A percentile compares a stretch with the other conserved stretches of the same genome.
These are phyloP conservation scores for Colletes latitarsis DNA, from an alignment of 1,140 invertebrate genomes.

Conservation along the genomic window DNA sequence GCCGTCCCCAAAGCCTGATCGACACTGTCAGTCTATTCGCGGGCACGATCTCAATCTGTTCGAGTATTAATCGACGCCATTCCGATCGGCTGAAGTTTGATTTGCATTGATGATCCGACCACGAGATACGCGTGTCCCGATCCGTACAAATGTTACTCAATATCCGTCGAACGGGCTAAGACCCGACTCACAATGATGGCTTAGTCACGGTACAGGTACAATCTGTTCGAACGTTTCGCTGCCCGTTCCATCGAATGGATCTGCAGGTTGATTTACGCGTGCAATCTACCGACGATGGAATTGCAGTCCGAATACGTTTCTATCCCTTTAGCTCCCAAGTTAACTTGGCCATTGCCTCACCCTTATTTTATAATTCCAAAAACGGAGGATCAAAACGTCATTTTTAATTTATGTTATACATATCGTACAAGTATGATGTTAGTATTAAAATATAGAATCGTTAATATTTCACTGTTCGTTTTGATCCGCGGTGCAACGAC, in stretches of 20 bases:
- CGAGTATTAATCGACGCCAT: constrained; percentile 27
- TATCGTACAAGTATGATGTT: too few relatives aligned
- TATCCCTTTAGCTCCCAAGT: too few relatives aligned
- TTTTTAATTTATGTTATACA: too few relatives aligned
- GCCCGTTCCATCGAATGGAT: neutral
- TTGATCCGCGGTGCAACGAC: too few relatives aligned
- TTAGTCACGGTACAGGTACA: constrained; percentile 12
- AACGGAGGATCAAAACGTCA: too few relatives aligned
- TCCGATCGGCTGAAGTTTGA: constrained; percentile 1
- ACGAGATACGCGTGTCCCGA: neutral
- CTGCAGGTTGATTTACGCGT: constrained; percentile 8
- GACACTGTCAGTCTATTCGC: constrained; percentile 8
- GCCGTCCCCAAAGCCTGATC: constrained; percentile 27
- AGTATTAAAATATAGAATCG: too few relatives aligned
- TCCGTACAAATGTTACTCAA: constrained; percentile 18
- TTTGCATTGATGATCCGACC: neutral
- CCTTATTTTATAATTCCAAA: too few relatives aligned
- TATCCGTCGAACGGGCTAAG: neutral
- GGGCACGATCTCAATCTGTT: constrained; percentile 26
- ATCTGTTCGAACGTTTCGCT: neutral
- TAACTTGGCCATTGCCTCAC: too few relatives aligned
- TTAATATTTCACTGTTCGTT: too few relatives aligned
- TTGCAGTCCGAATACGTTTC: neutral
- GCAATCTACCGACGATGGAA: neutral
- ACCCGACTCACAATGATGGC: constrained; percentile 7